A percentile compares a stretch with the other conserved stretches of the same genome.
phyloP scores from a whole-genome alignment of 2,797 vertebrate genomes.

The Ambastaia sidthimunki region DNA sequence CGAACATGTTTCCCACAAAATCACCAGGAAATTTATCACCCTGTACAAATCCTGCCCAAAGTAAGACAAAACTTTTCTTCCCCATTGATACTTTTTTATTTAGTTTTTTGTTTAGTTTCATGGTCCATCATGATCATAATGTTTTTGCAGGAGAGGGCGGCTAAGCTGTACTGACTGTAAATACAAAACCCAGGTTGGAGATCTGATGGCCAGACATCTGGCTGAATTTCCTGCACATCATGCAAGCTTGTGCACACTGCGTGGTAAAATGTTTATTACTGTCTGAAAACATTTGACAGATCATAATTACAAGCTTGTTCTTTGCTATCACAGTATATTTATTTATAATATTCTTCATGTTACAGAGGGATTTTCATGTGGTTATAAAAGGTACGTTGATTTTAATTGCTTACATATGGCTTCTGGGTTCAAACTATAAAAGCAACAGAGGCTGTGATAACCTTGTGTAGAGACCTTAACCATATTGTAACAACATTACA shows the following conservation, averaged over 20 bases:
- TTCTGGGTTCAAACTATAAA: too few relatives aligned
- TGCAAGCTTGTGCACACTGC: constrained; percentile 66
- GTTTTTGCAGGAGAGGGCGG: constrained; percentile 65
- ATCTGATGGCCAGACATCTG: constrained; percentile 90
- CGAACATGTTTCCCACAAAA: constrained; percentile 83
- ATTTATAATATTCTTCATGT: constrained; percentile 11
- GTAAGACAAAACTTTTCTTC: constrained; percentile 64
- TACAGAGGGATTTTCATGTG: constrained; percentile 60
- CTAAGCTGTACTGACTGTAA: constrained; percentile 81
- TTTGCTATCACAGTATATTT: not conserved
- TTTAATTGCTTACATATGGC: not conserved
- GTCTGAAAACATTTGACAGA: not conserved
- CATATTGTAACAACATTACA: too few relatives aligned
- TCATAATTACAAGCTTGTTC: not conserved
- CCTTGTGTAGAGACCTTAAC: too few relatives aligned
- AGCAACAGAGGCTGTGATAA: too few relatives aligned
- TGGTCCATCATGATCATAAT: not conserved
- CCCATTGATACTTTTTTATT: not conserved
- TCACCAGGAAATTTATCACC: constrained; percentile 80
- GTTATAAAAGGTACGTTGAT: constrained; percentile 58
- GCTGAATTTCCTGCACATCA: constrained; percentile 78
- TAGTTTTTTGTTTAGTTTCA: not conserved
- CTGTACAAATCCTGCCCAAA: constrained; percentile 81
- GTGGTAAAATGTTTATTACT: constrained; percentile 17
- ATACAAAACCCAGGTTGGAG: constrained; percentile 82